Base-by-base conservation (phyloP, 2,888 invertebrate species). In the Xestobium rufovillosum region DNA sequence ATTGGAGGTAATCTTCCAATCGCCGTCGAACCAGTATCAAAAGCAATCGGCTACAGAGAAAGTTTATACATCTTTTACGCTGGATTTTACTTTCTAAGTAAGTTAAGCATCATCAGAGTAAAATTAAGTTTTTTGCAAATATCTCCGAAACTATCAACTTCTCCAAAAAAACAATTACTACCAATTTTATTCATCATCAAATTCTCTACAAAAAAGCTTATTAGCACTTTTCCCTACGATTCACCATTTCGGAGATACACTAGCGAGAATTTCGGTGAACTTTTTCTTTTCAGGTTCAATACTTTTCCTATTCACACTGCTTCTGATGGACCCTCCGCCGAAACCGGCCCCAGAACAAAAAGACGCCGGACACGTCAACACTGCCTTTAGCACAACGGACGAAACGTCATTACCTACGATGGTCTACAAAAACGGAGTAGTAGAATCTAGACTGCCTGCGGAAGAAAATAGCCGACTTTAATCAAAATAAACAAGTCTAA, bases 1-100 rank as follows among this genome's bases (percentile, higher is more conserved):
- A 78, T 90, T 42, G 90, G 90, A 3, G 90, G 90, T 19, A 90
- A 90, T 65, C 68, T 90, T 52, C 90, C 90, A 15, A 88, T 90
- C 53, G 69, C 88, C 4, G 86, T 90, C 2, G 88, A 89, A 61
- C 89, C 89, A 0, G 79, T 89, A 2, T 78, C 87, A 34, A 83
- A 84, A 61, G 72, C 75, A 2, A 80, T 88, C 40, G 87, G 88
- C 4, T 90, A 86, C 63, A 71, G 88, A 48, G 85, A 84, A 54
- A 80, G 89, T 14, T 72, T 91, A 34, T 85, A 84, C 70, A 84
- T 90, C 53, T 87, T 85, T 66, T 90, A 90, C 65, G 88, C 87
- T 16, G 90, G 89, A 45, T 83, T 85, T 57, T 88, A 90, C 55
- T 80, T 80, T 47, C 71, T 88, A 49, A 90, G 90, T 88, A 68